Evolutionary conservation across 2,888 invertebrate genomes (phyloP).

Genomic region (Sepiola atlantica): DNA sequence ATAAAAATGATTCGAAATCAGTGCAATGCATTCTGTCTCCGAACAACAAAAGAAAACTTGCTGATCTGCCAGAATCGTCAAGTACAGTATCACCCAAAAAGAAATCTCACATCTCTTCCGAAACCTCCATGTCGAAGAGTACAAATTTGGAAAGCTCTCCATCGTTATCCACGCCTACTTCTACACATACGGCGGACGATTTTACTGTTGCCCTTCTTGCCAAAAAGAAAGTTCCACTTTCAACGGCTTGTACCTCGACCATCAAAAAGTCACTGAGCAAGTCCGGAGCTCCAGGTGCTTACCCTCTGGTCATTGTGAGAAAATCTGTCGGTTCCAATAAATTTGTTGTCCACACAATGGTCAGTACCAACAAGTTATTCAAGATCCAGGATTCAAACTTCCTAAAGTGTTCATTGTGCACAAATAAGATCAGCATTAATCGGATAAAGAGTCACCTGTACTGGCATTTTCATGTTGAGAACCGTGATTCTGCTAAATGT

Average conservation of each 20-base stretch:
- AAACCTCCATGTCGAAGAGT: not conserved
- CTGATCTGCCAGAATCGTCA: not conserved
- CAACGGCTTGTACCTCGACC: not conserved
- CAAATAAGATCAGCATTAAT: not conserved
- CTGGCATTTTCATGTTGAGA: conserved; percentile 13
- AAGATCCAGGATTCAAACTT: not conserved
- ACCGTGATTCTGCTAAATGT: not conserved
- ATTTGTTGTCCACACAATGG: not conserved
- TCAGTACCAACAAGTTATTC: not conserved
- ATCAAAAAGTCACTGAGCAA: not conserved
- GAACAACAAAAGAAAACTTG: not conserved
- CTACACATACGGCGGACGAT: not conserved
- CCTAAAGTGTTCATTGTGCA: not conserved
- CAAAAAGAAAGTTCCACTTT: not conserved
- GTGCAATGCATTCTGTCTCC: not conserved
- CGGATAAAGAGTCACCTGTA: not conserved
- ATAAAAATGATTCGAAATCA: not conserved
- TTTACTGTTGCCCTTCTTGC: not conserved
- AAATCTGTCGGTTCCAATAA: not conserved
- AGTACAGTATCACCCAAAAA: not conserved
- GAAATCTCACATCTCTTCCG: not conserved
- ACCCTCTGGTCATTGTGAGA: not conserved
- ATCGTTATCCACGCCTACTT: not conserved
- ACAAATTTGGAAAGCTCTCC: not conserved
- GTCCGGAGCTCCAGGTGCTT: not conserved